These are phyloP conservation scores for Pseudanteris insignis DNA, from an alignment of 2,888 invertebrate species.

Conservation along the genomic window DNA sequence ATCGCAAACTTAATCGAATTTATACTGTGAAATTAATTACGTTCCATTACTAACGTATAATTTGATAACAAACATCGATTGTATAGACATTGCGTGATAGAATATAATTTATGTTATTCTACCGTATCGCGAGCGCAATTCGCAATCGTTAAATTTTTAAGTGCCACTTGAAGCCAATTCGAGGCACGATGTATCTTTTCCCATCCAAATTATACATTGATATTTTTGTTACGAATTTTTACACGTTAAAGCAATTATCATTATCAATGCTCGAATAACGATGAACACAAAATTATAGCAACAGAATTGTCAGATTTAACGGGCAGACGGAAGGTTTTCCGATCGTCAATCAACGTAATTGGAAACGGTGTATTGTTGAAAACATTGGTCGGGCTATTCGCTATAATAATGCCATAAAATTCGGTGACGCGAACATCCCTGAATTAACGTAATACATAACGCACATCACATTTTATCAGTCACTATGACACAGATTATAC, in stretches of 20 bases:
- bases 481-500: slow-evolving; percentile 8
- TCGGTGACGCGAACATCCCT: slow-evolving; percentile 12
- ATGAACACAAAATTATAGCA: slow-evolving; percentile 16
- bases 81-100: no score
- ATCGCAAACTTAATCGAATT: no score
- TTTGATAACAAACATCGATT: no score
- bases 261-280: slow-evolving; percentile 9
- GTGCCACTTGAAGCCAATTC: no score
- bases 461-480: slow-evolving; percentile 10
- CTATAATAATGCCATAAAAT: slow-evolving; percentile 28
- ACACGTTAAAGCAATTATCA: slow-evolving; percentile 22
- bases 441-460: slow-evolving; percentile 19
- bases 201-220: slow-evolving; percentile 3
- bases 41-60: no score
- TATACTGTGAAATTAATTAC: no score
- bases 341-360: slow-evolving; percentile 30
- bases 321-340: slow-evolving; percentile 9
- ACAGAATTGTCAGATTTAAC: slow-evolving; percentile 22
- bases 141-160: no score
- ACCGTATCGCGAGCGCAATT: no score
- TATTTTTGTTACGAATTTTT: slow-evolving; percentile 5
- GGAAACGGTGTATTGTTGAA: slow-evolving; percentile 24
- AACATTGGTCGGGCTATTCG: slow-evolving; percentile 14
- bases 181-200: no score
- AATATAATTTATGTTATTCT: no score